Evolutionary conservation across 2,888 invertebrate species (phyloP), one percentile per base, ranked within the genome.

Genomic region (Pseudoips prasinana): DNA sequence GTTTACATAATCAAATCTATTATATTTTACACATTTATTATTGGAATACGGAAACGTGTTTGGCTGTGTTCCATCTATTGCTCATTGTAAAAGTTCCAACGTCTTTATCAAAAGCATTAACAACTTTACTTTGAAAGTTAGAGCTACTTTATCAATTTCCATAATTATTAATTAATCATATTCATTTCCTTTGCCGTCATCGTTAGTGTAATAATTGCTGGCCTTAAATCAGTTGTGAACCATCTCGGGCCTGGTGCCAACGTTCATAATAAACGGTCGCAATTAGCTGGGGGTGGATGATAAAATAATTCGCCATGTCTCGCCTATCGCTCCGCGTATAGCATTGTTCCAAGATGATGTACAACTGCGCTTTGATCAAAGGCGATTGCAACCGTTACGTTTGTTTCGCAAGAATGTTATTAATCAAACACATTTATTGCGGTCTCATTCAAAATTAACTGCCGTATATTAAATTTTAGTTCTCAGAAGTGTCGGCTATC

Each of bases 341-440:
- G 63, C 55, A 69, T 69, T 69, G 69, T 67, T 63, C 65, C 66
- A 62, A 61, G 62, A 65, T 75, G 73, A 83, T 81, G 75, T 80
- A 83, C 66, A 51, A 47, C 61, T 50, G 59, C 56, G 55, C 72
- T 72, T 71, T 80, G 85, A 85, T 84, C 85, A 74, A 68, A 65
- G 73, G 63, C 64, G 62, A 59, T 67, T 62, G 62, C 60, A 55
- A 52, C 68, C 74, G 74, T 76, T 74, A 74, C 75, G 78, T 80
- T 82, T 76, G 79, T 78, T 81, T 78, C 75, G 73, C 73, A 63
- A 66, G 77, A 79, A 82, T 78, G 70, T 63, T 78, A 85, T 86
- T 82, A 84, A 86, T 84, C 84, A 86, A 85, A 84, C 64, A 58
- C 83, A 74, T 85, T 85, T 83, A 86, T 76, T 73, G 78, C 83